Evolutionary conservation across 2,113 vertebrate genomes (phyloP).

Genomic region (Erythrocercus mccallii): DNA sequence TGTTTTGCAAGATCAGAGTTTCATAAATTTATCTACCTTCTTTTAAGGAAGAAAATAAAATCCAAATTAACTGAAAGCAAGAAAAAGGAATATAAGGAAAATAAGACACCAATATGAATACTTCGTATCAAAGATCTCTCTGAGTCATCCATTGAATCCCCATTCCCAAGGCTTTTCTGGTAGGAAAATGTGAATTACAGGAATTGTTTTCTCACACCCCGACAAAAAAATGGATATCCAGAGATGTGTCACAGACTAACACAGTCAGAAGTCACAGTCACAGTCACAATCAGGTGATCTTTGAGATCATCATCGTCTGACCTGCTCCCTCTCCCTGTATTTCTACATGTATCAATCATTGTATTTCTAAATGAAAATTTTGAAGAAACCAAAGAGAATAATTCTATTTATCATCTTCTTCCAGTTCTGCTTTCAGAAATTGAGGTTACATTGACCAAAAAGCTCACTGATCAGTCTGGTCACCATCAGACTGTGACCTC

Average conservation of each 20-base stretch:
- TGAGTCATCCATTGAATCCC: not conserved
- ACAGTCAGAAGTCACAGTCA: no score
- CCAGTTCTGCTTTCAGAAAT: not conserved
- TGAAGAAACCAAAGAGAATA: not conserved
- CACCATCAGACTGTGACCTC: not conserved
- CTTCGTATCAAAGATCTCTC: not conserved
- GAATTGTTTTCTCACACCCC: rapidly evolving
- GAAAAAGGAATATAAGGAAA: not conserved
- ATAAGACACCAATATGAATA: not conserved
- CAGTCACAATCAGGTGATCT: no score
- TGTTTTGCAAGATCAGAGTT: not conserved
- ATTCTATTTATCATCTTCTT: not conserved
- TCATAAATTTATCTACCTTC: not conserved
- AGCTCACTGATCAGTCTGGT: not conserved
- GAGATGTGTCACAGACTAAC: not conserved
- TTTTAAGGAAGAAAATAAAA: not conserved
- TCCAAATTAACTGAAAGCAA: not conserved
- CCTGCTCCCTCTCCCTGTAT: not conserved
- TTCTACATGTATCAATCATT: not conserved
- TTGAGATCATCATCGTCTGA: not conserved
- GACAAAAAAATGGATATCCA: not conserved
- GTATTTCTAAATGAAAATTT: not conserved
- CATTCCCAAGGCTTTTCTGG: not conserved
- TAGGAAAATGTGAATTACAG: no score
- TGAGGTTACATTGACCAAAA: not conserved